Evolutionary conservation across 1,140 invertebrate species (phyloP).

Genomic region (Drosophila mauritiana): DNA sequence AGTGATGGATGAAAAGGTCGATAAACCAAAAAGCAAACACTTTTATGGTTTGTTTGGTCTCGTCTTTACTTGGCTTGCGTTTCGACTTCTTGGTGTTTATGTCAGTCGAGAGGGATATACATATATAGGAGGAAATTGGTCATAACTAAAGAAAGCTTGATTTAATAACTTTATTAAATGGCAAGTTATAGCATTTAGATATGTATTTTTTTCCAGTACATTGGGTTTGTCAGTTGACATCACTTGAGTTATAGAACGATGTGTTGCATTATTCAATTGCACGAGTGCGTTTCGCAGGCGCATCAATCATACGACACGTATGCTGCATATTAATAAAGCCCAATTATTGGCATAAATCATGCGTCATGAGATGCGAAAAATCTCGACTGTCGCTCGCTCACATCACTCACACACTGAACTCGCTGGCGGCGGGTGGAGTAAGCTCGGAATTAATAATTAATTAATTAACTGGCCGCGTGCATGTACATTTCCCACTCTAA

Average conservation of each 20-base stretch:
- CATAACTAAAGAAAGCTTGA: slow-evolving; percentile 3
- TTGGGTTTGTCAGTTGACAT: slow-evolving; percentile 27
- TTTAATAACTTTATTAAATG: slow-evolving; percentile 4
- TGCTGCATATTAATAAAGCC: slow-evolving; percentile 69
- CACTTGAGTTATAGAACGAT: slow-evolving; percentile 41
- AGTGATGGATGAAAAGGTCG: slow-evolving; percentile 51
- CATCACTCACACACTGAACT: slow-evolving; percentile 15
- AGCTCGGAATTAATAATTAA: slow-evolving; percentile 56
- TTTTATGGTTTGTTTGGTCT: slow-evolving; percentile 72
- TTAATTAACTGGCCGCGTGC: slow-evolving; percentile 46
- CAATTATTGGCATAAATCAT: slow-evolving; percentile 68
- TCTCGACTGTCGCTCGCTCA: slow-evolving; percentile 24
- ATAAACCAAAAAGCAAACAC: slow-evolving; percentile 62
- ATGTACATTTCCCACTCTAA: slow-evolving; percentile 23
- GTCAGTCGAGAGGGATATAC: background rate
- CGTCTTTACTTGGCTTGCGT: slow-evolving; percentile 11
- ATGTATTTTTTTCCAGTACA: slow-evolving; percentile 3
- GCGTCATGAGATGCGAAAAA: slow-evolving; percentile 35
- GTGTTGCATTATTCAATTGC: slow-evolving; percentile 47
- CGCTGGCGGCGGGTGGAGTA: slow-evolving; percentile 20
- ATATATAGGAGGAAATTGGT: background rate
- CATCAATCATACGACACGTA: slow-evolving; percentile 68
- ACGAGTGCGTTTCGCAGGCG: slow-evolving; percentile 24
- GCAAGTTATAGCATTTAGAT: background rate
- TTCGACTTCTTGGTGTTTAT: slow-evolving; percentile 5